phyloP scores from a whole-genome alignment of 2,113 vertebrate genomes.

The Neogobius melanostomus region DNA sequence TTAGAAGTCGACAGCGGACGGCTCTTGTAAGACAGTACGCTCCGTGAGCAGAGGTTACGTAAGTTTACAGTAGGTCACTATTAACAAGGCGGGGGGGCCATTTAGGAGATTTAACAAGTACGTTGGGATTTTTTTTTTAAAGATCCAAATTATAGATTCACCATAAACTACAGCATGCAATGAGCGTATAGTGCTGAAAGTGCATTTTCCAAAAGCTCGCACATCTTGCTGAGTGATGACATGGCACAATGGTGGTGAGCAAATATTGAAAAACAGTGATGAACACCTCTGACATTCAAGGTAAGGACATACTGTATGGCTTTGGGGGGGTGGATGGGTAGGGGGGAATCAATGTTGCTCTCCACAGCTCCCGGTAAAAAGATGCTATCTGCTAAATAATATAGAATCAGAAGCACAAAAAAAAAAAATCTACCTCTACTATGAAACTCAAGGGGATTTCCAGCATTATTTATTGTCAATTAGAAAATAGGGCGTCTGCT shows the following conservation, averaged over 20 bases:
- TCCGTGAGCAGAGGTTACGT: neutral
- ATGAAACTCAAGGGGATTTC: neutral
- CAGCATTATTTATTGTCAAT: slow-evolving; percentile 16
- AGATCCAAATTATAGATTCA: slow-evolving; percentile 9
- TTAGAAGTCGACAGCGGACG: slow-evolving; percentile 38
- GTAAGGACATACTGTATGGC: slow-evolving; percentile 49
- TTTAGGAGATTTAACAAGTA: slow-evolving; percentile 7
- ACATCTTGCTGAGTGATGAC: slow-evolving; percentile 38
- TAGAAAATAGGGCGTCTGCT: slow-evolving; percentile 62
- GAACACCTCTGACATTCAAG: slow-evolving; percentile 50
- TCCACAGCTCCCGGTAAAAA: slow-evolving; percentile 41
- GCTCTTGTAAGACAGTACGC: slow-evolving; percentile 21
- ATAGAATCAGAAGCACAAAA: slow-evolving; percentile 2
- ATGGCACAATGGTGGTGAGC: slow-evolving; percentile 33
- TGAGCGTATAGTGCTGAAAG: slow-evolving; percentile 13
- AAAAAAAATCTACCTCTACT: too few relatives aligned
- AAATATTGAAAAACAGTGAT: slow-evolving; percentile 53
- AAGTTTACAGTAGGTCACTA: slow-evolving; percentile 7
- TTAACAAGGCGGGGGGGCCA: neutral
- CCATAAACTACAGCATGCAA: slow-evolving; percentile 28
- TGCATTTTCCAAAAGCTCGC: slow-evolving; percentile 32
- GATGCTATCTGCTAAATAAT: slow-evolving; percentile 33
- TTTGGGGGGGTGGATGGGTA: neutral
- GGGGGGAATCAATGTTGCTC: slow-evolving; percentile 47
- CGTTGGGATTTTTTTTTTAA: neutral